Conservation (phyloP, 2,113 vertebrate genomes). For the Numenius arquata region DNA sequence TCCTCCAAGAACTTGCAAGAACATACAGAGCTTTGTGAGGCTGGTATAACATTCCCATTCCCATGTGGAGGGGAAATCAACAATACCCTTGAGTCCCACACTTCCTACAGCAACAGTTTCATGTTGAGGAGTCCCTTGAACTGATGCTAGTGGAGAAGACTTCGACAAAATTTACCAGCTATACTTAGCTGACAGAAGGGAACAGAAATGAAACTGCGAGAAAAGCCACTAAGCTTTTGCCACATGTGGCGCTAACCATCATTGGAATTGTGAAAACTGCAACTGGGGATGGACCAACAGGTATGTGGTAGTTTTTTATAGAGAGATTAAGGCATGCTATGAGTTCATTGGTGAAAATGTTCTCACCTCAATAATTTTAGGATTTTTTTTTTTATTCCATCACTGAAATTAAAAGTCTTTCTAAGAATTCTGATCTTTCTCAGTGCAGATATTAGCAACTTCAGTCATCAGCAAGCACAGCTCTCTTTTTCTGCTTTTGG, state of each 20-base stretch:
- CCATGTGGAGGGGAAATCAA: not conserved
- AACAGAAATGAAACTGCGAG: not conserved
- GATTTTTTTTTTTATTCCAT: not conserved
- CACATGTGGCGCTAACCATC: accelerated
- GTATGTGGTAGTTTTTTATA: not conserved
- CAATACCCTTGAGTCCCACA: not conserved
- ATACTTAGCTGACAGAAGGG: not conserved
- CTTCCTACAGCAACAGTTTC: not conserved
- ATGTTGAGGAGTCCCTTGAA: not conserved
- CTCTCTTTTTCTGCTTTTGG: not conserved
- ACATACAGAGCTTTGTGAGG: not conserved
- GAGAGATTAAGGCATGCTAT: not conserved
- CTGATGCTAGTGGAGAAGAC: not conserved
- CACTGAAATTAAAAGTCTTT: not conserved
- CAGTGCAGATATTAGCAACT: not conserved
- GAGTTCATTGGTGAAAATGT: not conserved
- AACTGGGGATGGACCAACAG: not conserved
- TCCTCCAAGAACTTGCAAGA: not conserved
- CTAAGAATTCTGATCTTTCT: not conserved
- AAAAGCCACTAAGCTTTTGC: not conserved
- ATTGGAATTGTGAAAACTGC: not conserved
- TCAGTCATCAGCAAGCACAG: not conserved
- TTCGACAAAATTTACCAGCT: not conserved
- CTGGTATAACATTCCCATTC: not conserved
- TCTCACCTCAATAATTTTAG: not conserved